phyloP scores from a whole-genome alignment of 2,888 invertebrate species.

The Euphydryas editha region DNA sequence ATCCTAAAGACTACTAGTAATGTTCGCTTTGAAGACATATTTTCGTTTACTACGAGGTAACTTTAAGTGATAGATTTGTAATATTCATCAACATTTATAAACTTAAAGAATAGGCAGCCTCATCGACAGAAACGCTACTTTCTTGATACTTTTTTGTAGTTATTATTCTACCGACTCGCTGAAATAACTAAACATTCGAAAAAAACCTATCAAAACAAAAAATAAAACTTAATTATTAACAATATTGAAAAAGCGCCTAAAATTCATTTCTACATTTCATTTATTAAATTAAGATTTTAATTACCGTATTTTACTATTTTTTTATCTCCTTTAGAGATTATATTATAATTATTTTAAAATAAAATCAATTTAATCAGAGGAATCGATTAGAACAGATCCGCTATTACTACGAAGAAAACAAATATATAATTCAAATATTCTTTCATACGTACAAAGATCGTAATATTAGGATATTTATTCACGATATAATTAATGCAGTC shows the following conservation, averaged over 20 bases:
- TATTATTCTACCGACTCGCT: slow-evolving; percentile 39
- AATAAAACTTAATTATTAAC: slow-evolving; percentile 61
- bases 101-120: slow-evolving; percentile 37
- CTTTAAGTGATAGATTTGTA: slow-evolving; percentile 36
- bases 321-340: slow-evolving; percentile 17
- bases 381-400: slow-evolving; percentile 12
- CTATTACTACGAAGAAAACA: slow-evolving; percentile 11
- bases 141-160: not conserved
- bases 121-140: slow-evolving; percentile 25
- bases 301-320: slow-evolving; percentile 26
- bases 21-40: slow-evolving; percentile 17
- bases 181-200: slow-evolving; percentile 44
- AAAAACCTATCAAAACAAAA: slow-evolving; percentile 46
- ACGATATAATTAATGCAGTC: slow-evolving; percentile 42
- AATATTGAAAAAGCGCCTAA: slow-evolving; percentile 54
- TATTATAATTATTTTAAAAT: slow-evolving; percentile 1
- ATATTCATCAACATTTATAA: slow-evolving; percentile 37
- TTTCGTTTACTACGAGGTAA: slow-evolving; percentile 36
- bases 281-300: slow-evolving; percentile 47
- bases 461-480: slow-evolving; percentile 33
- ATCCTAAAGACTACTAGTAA: slow-evolving; percentile 11
- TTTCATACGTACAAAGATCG: slow-evolving; percentile 25
- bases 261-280: slow-evolving; percentile 65
- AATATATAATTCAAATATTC: slow-evolving; percentile 20
- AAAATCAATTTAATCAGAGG: slow-evolving; percentile 12